Conservation (phyloP, 1,140 invertebrate species). For the Subanguina moxae region DNA sequence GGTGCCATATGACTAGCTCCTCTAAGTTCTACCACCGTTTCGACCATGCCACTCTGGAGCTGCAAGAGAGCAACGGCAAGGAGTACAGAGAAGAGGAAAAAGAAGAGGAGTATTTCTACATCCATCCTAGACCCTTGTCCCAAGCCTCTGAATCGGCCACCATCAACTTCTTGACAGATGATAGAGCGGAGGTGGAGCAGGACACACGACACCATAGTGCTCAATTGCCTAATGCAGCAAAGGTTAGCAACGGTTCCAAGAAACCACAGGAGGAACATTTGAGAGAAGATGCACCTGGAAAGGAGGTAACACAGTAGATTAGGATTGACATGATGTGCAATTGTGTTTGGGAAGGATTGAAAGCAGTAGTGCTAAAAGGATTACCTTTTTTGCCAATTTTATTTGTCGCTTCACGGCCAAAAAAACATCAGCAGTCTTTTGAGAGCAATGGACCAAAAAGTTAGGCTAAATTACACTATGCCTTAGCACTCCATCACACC, state of each 20-base stretch:
- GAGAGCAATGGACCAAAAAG: no score
- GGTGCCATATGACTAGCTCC: background rate
- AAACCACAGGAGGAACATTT: background rate
- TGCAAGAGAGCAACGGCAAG: background rate
- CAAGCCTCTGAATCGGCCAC: constrained; percentile 25
- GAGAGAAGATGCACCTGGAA: background rate
- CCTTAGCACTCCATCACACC: no score
- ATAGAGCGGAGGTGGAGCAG: constrained; percentile 9
- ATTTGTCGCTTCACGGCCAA: no score
- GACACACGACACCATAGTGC: background rate
- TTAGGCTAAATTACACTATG: no score
- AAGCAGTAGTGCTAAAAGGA: no score
- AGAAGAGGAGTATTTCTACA: constrained; percentile 31
- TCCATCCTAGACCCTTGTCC: constrained; percentile 20
- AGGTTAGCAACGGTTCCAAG: no score
- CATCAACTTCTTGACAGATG: constrained; percentile 38
- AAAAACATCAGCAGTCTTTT: no score
- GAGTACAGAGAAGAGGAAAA: constrained; percentile 27
- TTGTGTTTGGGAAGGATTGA: no score
- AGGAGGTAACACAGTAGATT: background rate
- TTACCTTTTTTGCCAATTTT: no score
- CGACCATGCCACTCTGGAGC: background rate
- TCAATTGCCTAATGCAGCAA: background rate
- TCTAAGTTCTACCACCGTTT: background rate
- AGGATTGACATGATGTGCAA: no score